Conservation (phyloP, 2,888 invertebrate genomes). For the Calameuta filiformis region DNA sequence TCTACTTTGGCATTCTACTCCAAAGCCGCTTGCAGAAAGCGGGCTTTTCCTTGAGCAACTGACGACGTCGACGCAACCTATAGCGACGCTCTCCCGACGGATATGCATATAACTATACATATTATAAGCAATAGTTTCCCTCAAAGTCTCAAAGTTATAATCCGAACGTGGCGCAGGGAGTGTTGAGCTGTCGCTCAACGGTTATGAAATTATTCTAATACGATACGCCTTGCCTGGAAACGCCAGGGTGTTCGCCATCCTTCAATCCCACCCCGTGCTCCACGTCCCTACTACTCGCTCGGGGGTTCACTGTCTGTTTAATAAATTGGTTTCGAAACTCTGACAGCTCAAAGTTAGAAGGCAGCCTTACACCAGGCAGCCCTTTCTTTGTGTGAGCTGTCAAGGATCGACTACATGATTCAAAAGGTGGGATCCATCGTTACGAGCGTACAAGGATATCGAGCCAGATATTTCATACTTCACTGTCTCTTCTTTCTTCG, state of each 20-base stretch:
- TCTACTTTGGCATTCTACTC: background rate
- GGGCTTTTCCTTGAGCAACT: background rate
- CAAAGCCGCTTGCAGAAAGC: background rate
- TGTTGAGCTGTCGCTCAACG: slow-evolving; percentile 34
- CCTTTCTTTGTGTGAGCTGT: background rate
- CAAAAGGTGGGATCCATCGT: background rate
- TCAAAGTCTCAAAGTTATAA: slow-evolving; percentile 27
- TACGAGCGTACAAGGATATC: background rate
- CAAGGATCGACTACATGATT: background rate
- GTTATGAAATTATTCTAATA: slow-evolving; percentile 42
- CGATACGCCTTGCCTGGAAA: slow-evolving; percentile 31
- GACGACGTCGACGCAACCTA: slow-evolving; percentile 5
- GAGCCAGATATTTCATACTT: background rate
- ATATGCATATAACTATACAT: slow-evolving; percentile 9
- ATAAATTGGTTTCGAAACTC: slow-evolving; percentile 34
- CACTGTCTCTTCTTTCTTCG: background rate
- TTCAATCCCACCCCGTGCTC: background rate
- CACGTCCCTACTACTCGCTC: slow-evolving; percentile 3
- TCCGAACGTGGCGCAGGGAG: slow-evolving; percentile 19
- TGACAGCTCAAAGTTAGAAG: slow-evolving; percentile 13
- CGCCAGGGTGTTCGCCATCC: slow-evolving; percentile 5
- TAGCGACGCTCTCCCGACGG: slow-evolving; percentile 2
- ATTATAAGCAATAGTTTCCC: slow-evolving; percentile 16
- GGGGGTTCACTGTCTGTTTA: slow-evolving; percentile 30
- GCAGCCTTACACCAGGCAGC: background rate